phyloP scores from a whole-genome alignment of 1,140 invertebrate genomes.

The Diorhabda carinulata region DNA sequence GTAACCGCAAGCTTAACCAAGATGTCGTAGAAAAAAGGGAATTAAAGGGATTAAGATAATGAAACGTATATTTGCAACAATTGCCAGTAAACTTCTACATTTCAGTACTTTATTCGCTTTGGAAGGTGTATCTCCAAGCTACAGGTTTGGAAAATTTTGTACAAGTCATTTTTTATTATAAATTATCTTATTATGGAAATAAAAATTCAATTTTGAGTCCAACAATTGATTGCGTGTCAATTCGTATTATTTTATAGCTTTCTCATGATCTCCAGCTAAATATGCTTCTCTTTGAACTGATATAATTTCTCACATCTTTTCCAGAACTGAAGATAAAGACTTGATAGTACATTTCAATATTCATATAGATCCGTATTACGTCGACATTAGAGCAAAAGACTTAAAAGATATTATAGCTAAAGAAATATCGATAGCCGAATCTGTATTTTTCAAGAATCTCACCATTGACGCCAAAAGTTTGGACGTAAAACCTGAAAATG shows the following conservation, averaged over 20 bases:
- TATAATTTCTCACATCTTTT: conserved; percentile 11
- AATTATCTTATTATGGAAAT: neutral
- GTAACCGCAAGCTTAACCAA: too few species aligned
- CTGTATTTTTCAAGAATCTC: conserved; percentile 58
- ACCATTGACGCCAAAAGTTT: conserved; percentile 64
- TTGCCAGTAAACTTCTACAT: neutral
- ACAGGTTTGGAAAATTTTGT: neutral
- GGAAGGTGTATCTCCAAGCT: neutral
- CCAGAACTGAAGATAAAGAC: conserved; percentile 61
- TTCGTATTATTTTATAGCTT: neutral
- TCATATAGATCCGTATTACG: conserved; percentile 61
- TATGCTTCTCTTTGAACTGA: neutral
- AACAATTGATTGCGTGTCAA: neutral
- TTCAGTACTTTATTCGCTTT: neutral
- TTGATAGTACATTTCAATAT: conserved; percentile 71
- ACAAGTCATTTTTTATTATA: neutral
- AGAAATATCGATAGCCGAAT: conserved; percentile 53
- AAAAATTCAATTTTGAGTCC: neutral
- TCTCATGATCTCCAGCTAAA: too few species aligned
- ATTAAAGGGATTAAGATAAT: too few species aligned
- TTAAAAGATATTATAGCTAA: conserved; percentile 51
- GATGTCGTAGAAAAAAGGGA: too few species aligned
- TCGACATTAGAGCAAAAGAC: conserved; percentile 53
- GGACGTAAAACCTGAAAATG: conserved; percentile 60
- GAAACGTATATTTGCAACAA: too few species aligned